Conservation (phyloP, 2,888 invertebrate species). For the Podotricha telesiphe region DNA sequence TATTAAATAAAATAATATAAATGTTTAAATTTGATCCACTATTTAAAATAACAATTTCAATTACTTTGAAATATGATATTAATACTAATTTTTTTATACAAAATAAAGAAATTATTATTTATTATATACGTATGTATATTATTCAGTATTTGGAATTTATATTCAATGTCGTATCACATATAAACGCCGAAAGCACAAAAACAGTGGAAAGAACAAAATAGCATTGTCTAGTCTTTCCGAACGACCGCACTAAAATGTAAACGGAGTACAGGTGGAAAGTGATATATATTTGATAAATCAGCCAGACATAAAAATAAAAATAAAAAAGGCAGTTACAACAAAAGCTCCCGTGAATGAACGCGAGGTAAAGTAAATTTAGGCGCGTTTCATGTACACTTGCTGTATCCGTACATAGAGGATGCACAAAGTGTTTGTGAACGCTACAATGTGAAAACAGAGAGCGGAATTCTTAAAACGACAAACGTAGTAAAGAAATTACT, state of each 20-base stretch:
- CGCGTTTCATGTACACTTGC: constrained; percentile 18
- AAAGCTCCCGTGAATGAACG: constrained; percentile 17
- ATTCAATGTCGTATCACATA: neutral
- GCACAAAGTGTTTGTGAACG: neutral
- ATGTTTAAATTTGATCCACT: too few species aligned
- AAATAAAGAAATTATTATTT: too few species aligned
- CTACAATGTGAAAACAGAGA: neutral
- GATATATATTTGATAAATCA: constrained; percentile 29
- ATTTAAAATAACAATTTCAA: too few species aligned
- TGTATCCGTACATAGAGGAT: neutral
- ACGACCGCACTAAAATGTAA: constrained; percentile 20
- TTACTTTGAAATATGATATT: too few species aligned
- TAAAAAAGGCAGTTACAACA: neutral
- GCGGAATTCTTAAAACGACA: neutral
- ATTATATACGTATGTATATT: too few species aligned
- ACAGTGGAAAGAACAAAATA: constrained; percentile 9
- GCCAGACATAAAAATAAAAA: constrained; percentile 22
- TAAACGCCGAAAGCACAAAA: neutral
- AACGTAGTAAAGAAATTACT: neutral
- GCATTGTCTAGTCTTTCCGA: constrained; percentile 17
- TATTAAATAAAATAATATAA: too few species aligned
- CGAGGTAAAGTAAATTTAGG: constrained; percentile 21
- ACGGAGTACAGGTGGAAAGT: constrained; percentile 25
- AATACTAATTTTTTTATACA: too few species aligned
- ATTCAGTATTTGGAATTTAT: too few species aligned